Evolutionary conservation across 1,140 invertebrate species (phyloP).

Genomic region (Anoplolepis gracilipes): DNA sequence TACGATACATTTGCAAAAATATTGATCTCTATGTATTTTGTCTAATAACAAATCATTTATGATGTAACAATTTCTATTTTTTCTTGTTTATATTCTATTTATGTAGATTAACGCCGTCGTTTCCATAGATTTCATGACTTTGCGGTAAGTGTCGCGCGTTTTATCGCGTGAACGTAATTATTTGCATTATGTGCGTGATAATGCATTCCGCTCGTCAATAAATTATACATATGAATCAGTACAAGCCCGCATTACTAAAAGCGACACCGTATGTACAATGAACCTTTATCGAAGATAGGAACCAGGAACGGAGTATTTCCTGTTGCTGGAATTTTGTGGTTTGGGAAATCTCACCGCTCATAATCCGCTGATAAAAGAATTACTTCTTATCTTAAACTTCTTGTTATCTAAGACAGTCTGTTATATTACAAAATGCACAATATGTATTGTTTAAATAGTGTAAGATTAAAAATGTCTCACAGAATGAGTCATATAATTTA

Average conservation of each 20-base stretch:
- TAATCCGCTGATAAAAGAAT: not conserved
- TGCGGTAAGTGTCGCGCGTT: not conserved
- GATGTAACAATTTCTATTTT: slow-evolving; percentile 6
- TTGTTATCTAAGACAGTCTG: not conserved
- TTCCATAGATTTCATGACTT: not conserved
- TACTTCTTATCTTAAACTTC: not conserved
- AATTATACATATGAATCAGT: slow-evolving; percentile 45
- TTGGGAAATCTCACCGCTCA: not conserved
- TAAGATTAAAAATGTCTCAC: not conserved
- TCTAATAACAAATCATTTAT: not conserved
- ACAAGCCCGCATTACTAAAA: not conserved
- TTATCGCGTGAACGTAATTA: slow-evolving; percentile 47
- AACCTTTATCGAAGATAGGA: not conserved
- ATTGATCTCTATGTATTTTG: not conserved
- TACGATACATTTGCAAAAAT: not conserved
- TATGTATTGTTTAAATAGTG: no score
- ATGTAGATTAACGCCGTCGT: not conserved
- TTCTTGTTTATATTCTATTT: slow-evolving; percentile 27
- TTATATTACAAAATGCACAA: no score
- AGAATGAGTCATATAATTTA: not conserved
- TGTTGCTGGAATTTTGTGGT: not conserved
- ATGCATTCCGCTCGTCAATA: slow-evolving; percentile 14
- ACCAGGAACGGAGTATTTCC: not conserved
- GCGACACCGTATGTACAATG: not conserved
- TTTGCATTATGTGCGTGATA: slow-evolving; percentile 59